Percentiles rank a stretch among this genome's conserved stretches.
Conservation (phyloP, 2,797 vertebrate species). For the Thripadectes ignobilis region DNA sequence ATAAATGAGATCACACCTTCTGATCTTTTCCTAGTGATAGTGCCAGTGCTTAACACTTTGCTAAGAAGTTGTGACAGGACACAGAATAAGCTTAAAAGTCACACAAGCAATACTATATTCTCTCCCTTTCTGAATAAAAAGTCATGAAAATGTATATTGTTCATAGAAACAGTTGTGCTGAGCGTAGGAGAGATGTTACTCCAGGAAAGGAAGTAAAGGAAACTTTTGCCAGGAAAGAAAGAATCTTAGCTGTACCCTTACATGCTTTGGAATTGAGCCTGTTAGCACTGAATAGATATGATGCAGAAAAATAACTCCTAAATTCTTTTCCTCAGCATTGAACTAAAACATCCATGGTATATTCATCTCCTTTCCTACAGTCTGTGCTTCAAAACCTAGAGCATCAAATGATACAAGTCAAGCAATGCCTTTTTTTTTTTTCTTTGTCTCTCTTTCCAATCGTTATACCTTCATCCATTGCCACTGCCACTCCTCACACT, state of each 20-base stretch:
- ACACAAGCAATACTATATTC: background rate
- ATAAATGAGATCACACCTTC: slow-evolving; percentile 38
- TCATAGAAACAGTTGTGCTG: background rate
- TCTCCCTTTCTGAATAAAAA: background rate
- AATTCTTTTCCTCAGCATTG: background rate
- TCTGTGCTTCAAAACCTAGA: background rate
- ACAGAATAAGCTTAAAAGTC: background rate
- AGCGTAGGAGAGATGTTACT: background rate
- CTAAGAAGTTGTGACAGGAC: background rate
- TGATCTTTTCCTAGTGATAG: background rate
- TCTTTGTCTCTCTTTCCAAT: background rate
- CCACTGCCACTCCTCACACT: background rate
- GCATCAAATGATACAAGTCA: background rate
- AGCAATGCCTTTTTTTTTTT: background rate
- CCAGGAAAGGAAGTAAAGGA: background rate
- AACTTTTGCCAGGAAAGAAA: background rate
- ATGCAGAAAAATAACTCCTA: background rate
- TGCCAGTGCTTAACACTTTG: background rate
- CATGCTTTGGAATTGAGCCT: background rate
- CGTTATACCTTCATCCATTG: background rate
- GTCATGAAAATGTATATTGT: background rate
- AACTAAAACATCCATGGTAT: background rate
- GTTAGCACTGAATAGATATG: background rate
- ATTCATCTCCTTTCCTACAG: background rate
- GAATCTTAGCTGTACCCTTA: background rate